Conservation (phyloP, 2,797 vertebrate genomes). For the Novumbra hubbsi region DNA sequence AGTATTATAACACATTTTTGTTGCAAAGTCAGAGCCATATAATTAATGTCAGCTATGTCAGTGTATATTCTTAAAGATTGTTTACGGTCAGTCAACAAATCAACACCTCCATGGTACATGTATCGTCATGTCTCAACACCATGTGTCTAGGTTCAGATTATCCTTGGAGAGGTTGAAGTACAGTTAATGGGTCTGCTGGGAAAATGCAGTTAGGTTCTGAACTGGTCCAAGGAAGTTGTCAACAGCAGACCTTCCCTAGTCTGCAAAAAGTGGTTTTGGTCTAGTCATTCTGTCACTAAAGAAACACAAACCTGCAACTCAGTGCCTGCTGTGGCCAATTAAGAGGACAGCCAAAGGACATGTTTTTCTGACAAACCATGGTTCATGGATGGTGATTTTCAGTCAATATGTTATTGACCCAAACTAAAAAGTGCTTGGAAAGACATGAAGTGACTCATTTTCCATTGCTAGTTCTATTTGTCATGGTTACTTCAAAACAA, state of each 20-base stretch:
- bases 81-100: constrained; percentile 1
- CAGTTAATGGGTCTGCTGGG: constrained; percentile 2
- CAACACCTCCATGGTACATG: constrained; percentile 9
- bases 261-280: constrained; percentile 3
- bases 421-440: too few relatives aligned
- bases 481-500: not conserved
- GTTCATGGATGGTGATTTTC: not conserved
- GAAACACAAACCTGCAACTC: constrained; percentile 24
- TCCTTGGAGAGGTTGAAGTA: not conserved
- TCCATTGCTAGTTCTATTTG: not conserved
- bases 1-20: constrained; percentile 47
- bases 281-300: constrained; percentile 38
- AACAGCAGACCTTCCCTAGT: not conserved
- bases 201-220: not conserved
- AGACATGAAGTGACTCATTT: too few relatives aligned
- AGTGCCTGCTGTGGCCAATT: not conserved
- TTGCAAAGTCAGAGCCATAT: not conserved
- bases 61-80: not conserved
- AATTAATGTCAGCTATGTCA: not conserved
- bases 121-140: constrained; percentile 20
- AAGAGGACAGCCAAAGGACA: not conserved
- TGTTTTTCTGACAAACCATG: constrained; percentile 1
- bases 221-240: not conserved
- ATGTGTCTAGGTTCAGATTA: constrained; percentile 33
- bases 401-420: not conserved